phyloP scores from a whole-genome alignment of 2,888 invertebrate species.

The Tortrix viridana region DNA sequence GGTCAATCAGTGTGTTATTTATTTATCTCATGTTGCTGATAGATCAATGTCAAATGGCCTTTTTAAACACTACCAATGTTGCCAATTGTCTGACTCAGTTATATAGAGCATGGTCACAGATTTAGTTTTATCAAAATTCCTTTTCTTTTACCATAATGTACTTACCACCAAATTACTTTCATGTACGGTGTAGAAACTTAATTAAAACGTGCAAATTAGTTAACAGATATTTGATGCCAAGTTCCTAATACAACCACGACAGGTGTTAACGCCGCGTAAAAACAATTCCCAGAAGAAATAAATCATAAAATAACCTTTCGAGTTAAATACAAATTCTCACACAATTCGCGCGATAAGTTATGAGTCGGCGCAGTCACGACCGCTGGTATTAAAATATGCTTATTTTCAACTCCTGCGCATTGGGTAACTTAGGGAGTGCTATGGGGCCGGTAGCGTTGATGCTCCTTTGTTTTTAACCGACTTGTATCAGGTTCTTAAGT shows the following conservation, averaged over 20 bases:
- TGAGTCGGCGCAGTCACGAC: constrained; percentile 59
- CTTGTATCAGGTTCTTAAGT: neutral
- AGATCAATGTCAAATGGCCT: too few relatives aligned
- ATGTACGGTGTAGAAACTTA: too few relatives aligned
- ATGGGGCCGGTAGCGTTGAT: constrained; percentile 34
- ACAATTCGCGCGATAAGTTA: constrained; percentile 9
- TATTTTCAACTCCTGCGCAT: constrained; percentile 62
- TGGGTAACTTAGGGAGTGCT: constrained; percentile 66
- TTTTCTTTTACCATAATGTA: too few relatives aligned
- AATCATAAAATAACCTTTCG: constrained; percentile 34
- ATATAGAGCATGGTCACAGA: too few relatives aligned
- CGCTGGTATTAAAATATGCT: constrained; percentile 73
- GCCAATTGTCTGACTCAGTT: too few relatives aligned
- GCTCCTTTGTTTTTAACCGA: neutral
- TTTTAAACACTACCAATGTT: too few relatives aligned
- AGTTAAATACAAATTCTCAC: constrained; percentile 26
- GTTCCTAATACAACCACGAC: neutral
- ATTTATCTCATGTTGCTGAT: too few relatives aligned
- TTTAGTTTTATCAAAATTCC: too few relatives aligned
- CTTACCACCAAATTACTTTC: too few relatives aligned
- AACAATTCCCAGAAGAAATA: constrained; percentile 32
- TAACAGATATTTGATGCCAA: too few relatives aligned
- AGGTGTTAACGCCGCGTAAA: constrained; percentile 1
- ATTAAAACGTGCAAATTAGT: too few relatives aligned
- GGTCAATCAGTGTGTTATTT: too few relatives aligned